Percentiles rank a stretch among this genome's conserved stretches.
phyloP scores from a whole-genome alignment of 2,113 vertebrate species.

The Meriones unguiculatus region DNA sequence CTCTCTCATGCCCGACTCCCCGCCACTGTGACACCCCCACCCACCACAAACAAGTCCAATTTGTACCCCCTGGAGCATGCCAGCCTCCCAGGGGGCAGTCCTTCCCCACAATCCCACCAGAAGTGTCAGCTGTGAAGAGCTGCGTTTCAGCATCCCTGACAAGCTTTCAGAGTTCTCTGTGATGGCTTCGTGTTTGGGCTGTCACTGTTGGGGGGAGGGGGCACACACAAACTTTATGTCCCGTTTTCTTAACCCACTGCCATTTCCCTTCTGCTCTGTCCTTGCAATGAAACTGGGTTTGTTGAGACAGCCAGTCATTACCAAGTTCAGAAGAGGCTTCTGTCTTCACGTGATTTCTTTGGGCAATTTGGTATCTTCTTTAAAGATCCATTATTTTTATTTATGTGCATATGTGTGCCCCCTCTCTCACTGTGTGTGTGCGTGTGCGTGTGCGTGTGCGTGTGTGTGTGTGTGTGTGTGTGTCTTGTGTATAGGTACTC shows the following conservation, averaged over 20 bases:
- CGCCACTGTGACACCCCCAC: not conserved
- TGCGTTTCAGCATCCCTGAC: not conserved
- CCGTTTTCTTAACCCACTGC: not conserved
- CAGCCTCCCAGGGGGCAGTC: not conserved
- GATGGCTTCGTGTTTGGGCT: not conserved
- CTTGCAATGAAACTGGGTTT: not conserved
- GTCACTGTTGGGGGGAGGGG: not conserved
- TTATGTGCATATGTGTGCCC: not conserved
- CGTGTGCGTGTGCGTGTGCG: not conserved
- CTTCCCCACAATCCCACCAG: not conserved
- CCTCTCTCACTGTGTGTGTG: not conserved
- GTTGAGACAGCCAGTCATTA: not conserved
- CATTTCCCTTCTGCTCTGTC: constrained; percentile 42
- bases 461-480: not conserved
- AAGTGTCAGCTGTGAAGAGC: not conserved
- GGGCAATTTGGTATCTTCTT: not conserved
- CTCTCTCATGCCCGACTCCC: not conserved
- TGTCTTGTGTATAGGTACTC: not conserved
- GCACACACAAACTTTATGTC: not conserved
- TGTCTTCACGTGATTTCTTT: not conserved
- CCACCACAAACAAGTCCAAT: not conserved
- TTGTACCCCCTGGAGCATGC: not conserved
- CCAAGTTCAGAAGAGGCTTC: constrained; percentile 19
- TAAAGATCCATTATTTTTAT: not conserved
- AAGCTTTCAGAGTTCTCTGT: not conserved